Conservation (phyloP, 2,888 invertebrate genomes). For the Drosophila basisetae region DNA sequence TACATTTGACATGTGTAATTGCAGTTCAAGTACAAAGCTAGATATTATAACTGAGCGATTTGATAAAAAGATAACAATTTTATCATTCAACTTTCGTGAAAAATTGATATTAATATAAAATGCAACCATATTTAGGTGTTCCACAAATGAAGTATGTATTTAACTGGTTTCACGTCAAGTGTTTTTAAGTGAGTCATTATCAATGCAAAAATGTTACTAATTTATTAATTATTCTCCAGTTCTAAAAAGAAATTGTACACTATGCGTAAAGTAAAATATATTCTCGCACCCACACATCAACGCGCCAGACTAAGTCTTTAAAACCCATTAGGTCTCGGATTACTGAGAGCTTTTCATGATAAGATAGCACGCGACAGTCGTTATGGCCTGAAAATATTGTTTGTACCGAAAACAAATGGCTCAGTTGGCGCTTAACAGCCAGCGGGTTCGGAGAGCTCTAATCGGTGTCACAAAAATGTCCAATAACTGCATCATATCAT, state of each 20-base stretch:
- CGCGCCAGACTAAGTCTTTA: background rate
- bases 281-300: background rate
- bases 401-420: conserved; percentile 12
- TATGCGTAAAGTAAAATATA: background rate
- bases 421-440: conserved; percentile 59
- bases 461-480: conserved; percentile 59
- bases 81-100: background rate
- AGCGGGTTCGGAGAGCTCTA: conserved; percentile 45
- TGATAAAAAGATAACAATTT: background rate
- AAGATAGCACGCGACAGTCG: conserved; percentile 34
- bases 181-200: background rate
- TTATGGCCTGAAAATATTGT: conserved; percentile 18
- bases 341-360: conserved; percentile 36
- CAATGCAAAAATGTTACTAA: background rate
- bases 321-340: conserved; percentile 25
- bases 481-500: conserved; percentile 80
- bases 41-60: background rate
- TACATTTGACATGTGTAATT: conserved; percentile 37
- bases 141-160: background rate
- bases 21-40: conserved; percentile 1
- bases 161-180: background rate
- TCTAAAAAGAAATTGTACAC: background rate
- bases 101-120: background rate
- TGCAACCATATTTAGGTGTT: background rate
- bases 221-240: no score